Evolutionary conservation across 2,888 invertebrate species (phyloP).

Genomic region (Megalurothrips usitatus): DNA sequence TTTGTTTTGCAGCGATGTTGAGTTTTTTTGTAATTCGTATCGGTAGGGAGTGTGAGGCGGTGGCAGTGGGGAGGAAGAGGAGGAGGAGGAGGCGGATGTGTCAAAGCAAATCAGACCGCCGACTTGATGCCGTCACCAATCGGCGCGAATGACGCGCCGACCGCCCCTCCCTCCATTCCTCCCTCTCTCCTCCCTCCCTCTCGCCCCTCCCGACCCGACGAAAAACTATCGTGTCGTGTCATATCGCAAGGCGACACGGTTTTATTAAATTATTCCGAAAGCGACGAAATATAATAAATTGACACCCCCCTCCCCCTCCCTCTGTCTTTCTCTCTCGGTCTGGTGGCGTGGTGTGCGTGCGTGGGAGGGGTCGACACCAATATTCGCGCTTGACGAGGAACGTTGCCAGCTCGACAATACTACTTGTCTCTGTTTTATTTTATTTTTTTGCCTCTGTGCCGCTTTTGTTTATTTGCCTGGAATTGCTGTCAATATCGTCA

Average conservation of each 20-base stretch:
- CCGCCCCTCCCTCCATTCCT: not conserved
- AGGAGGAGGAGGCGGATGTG: not conserved
- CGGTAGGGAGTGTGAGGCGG: too few species aligned
- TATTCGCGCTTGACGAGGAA: not conserved
- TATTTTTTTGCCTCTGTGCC: not conserved
- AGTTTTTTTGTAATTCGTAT: too few species aligned
- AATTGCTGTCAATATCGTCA: constrained; percentile 5
- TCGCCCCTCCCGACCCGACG: not conserved
- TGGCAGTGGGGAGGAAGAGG: too few species aligned
- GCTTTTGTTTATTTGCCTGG: not conserved
- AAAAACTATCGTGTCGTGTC: not conserved
- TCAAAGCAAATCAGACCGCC: not conserved
- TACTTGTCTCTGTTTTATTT: too few species aligned
- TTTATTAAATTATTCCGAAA: constrained; percentile 12
- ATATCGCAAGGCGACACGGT: not conserved
- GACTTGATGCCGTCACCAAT: not conserved
- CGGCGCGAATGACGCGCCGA: not conserved
- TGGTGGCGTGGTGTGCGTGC: too few species aligned
- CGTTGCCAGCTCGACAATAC: not conserved
- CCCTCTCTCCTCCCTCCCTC: too few species aligned
- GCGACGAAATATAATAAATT: constrained; percentile 22
- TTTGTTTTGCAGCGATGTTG: too few species aligned
- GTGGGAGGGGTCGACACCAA: not conserved
- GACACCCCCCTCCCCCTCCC: not conserved
- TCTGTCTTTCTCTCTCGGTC: not conserved